Evolutionary conservation across 2,113 vertebrate species (phyloP).

Genomic region (Nicator chloris): DNA sequence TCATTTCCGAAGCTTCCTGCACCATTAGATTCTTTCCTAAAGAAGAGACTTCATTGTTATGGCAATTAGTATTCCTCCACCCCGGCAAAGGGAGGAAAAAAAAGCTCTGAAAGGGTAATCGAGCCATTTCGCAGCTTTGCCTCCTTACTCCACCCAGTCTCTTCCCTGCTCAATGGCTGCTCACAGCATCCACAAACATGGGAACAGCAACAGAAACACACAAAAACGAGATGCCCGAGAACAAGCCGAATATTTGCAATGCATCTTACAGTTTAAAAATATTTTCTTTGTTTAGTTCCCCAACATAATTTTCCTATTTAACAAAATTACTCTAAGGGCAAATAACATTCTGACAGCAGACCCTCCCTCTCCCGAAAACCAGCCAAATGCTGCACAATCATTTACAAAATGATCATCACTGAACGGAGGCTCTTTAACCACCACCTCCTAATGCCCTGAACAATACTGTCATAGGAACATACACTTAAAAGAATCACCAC

Average conservation of each 20-base stretch:
- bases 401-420: constrained; percentile 42
- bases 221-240: constrained; percentile 32
- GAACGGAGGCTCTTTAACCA: constrained; percentile 8
- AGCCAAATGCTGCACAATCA: constrained; percentile 60
- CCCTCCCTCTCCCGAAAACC: constrained; percentile 40
- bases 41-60: constrained; percentile 69
- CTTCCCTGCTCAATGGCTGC: constrained; percentile 73
- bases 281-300: constrained; percentile 59
- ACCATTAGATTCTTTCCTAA: constrained; percentile 55
- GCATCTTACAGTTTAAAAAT: constrained; percentile 31
- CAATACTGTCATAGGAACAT: constrained; percentile 22
- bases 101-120: constrained; percentile 70
- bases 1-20: constrained; percentile 53
- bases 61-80: constrained; percentile 69
- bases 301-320: not conserved
- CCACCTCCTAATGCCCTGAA: not conserved
- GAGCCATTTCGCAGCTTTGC: constrained; percentile 76
- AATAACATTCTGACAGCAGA: constrained; percentile 36
- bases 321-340: not conserved
- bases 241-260: not conserved
- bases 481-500: not conserved
- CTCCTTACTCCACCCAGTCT: constrained; percentile 85
- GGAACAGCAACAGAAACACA: constrained; percentile 46
- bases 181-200: constrained; percentile 73
- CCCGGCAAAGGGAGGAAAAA: constrained; percentile 30